phyloP scores from a whole-genome alignment of 2,888 invertebrate genomes.

The Lysandra coridon region DNA sequence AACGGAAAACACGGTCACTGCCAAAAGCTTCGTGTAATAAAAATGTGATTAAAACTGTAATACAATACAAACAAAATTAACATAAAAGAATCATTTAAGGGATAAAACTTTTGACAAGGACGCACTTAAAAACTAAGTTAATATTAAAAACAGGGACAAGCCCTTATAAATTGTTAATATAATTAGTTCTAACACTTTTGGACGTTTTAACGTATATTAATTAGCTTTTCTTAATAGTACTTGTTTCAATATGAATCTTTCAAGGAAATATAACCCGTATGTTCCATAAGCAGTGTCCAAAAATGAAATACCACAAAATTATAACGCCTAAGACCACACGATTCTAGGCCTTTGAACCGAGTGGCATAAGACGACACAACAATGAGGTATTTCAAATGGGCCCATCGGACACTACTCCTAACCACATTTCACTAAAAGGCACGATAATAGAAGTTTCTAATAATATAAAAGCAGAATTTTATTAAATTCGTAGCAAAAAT shows the following conservation, averaged over 20 bases:
- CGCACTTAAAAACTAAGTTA: constrained; percentile 56
- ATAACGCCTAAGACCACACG: constrained; percentile 66
- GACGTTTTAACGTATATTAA: constrained; percentile 41
- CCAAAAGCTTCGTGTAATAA: constrained; percentile 70
- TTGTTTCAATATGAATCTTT: not conserved
- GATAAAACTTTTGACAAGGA: constrained; percentile 68
- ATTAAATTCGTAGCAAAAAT: constrained; percentile 12
- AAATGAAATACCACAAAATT: constrained; percentile 65
- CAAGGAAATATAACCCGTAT: constrained; percentile 60
- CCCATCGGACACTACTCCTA: constrained; percentile 70
- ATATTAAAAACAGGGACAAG: constrained; percentile 43
- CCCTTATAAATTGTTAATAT: constrained; percentile 15
- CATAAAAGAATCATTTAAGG: constrained; percentile 58
- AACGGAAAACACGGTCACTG: constrained; percentile 52
- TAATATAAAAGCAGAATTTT: constrained; percentile 46
- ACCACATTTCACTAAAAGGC: constrained; percentile 52
- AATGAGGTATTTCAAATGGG: constrained; percentile 64
- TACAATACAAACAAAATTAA: not conserved
- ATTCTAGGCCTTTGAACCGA: constrained; percentile 77
- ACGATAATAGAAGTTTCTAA: constrained; percentile 58
- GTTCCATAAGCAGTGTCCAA: constrained; percentile 67
- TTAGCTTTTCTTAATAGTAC: not conserved
- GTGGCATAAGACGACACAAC: constrained; percentile 65
- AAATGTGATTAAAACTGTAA: not conserved
- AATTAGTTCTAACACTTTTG: constrained; percentile 69